Conservation (phyloP, 2,888 invertebrate species). For the Orthosia gracilis region DNA sequence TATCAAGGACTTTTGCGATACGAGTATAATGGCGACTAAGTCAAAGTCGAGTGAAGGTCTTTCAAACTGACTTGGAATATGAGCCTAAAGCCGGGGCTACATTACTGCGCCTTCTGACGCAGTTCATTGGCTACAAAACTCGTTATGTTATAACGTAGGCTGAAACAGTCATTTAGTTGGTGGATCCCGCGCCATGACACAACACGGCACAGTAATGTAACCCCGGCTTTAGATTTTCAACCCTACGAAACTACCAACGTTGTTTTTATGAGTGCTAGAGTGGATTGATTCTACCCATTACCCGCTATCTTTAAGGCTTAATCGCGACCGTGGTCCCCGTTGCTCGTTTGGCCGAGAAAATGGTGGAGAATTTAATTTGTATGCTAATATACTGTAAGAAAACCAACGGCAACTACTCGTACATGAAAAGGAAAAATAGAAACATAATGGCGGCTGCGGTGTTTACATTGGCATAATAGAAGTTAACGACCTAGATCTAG, state of each 20-base stretch:
- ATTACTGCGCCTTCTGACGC: no score
- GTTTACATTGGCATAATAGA: constrained; percentile 32
- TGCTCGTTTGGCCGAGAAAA: constrained; percentile 72
- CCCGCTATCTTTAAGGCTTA: constrained; percentile 77
- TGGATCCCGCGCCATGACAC: no score
- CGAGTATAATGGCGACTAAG: no score
- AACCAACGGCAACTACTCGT: constrained; percentile 64
- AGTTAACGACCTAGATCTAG: constrained; percentile 8
- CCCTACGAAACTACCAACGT: neutral
- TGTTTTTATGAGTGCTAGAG: constrained; percentile 41
- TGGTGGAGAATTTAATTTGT: constrained; percentile 82
- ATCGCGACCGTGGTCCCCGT: constrained; percentile 68
- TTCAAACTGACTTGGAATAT: no score
- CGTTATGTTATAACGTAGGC: no score
- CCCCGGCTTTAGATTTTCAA: neutral
- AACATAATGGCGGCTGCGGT: constrained; percentile 28
- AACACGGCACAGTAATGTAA: no score
- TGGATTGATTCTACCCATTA: constrained; percentile 54
- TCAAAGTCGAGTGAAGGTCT: no score
- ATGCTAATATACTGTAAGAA: constrained; percentile 85
- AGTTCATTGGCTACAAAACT: no score
- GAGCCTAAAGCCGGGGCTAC: no score
- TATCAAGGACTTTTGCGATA: no score
- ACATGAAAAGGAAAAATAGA: constrained; percentile 53
- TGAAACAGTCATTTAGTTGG: no score